A percentile compares a stretch with the other conserved stretches of the same genome.
Evolutionary conservation across 2,888 invertebrate species (phyloP).

Genomic region (Sabellastarte sp.): DNA sequence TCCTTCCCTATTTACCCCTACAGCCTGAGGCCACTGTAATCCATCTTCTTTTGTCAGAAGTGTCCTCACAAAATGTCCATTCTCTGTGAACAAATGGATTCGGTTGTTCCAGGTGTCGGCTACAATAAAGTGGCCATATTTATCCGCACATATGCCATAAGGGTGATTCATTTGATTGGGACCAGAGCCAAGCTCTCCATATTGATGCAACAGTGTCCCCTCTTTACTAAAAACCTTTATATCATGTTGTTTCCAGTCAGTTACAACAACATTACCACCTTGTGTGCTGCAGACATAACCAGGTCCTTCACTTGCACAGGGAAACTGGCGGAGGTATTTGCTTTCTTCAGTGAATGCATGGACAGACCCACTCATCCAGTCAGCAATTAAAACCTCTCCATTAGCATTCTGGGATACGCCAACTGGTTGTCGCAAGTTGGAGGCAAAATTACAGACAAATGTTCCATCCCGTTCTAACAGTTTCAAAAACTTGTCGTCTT

Average conservation of each 20-base stretch:
- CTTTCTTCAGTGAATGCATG: slow-evolving; percentile 24
- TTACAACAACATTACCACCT: slow-evolving; percentile 26
- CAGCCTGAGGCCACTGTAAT: slow-evolving; percentile 30
- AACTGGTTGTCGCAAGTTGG: slow-evolving; percentile 31
- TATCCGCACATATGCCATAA: slow-evolving; percentile 31
- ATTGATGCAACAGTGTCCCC: slow-evolving; percentile 24
- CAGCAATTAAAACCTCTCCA: slow-evolving; percentile 30
- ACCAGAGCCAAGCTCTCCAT: slow-evolving; percentile 26
- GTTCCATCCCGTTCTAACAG: slow-evolving; percentile 24
- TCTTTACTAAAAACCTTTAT: slow-evolving; percentile 26
- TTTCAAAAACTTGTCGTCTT: slow-evolving; percentile 30
- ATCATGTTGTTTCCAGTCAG: slow-evolving; percentile 34
- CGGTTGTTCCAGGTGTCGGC: slow-evolving; percentile 36
- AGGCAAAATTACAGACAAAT: slow-evolving; percentile 20
- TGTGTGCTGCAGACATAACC: slow-evolving; percentile 28
- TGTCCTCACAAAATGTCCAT: slow-evolving; percentile 27
- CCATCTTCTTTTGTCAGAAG: slow-evolving; percentile 31
- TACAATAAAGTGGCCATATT: slow-evolving; percentile 31
- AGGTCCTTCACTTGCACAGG: slow-evolving; percentile 28
- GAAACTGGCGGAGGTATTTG: slow-evolving; percentile 19
- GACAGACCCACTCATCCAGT: slow-evolving; percentile 31
- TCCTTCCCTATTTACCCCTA: slow-evolving; percentile 23
- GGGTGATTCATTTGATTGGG: slow-evolving; percentile 30
- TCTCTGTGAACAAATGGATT: slow-evolving; percentile 27
- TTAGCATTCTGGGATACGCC: slow-evolving; percentile 22